Evolutionary conservation across 2,113 vertebrate species (phyloP).

Genomic region (Elanus axillaris): DNA sequence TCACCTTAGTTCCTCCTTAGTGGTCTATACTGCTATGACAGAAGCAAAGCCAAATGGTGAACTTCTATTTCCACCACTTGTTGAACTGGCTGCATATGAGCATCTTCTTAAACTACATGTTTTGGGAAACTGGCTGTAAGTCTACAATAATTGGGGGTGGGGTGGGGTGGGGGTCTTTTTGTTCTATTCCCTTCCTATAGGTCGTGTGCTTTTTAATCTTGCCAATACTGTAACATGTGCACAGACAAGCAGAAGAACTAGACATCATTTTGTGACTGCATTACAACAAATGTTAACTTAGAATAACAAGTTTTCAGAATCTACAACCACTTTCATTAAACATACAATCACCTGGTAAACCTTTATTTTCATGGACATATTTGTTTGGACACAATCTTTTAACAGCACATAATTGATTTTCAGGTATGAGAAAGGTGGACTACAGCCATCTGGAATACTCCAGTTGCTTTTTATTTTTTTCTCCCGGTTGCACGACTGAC

Average conservation of each 20-base stretch:
- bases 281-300: not conserved
- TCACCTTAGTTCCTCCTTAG: not conserved
- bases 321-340: not conserved
- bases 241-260: not conserved
- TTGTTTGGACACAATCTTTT: not conserved
- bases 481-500: not conserved
- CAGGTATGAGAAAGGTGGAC: not conserved
- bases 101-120: not conserved
- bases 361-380: not conserved
- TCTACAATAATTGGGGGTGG: fast-evolving
- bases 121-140: not conserved
- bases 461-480: not conserved
- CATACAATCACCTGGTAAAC: not conserved
- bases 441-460: not conserved
- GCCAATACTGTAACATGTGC: not conserved
- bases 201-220: not conserved
- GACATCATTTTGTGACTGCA: not conserved
- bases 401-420: not conserved
- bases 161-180: not conserved
- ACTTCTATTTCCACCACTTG: not conserved
- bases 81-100: not conserved
- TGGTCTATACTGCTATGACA: fast-evolving
- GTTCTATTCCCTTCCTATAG: not conserved
- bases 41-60: not conserved
- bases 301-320: not conserved